Evolutionary conservation across 2,113 vertebrate genomes (phyloP).

Genomic region (Odocoileus hemionus): DNA sequence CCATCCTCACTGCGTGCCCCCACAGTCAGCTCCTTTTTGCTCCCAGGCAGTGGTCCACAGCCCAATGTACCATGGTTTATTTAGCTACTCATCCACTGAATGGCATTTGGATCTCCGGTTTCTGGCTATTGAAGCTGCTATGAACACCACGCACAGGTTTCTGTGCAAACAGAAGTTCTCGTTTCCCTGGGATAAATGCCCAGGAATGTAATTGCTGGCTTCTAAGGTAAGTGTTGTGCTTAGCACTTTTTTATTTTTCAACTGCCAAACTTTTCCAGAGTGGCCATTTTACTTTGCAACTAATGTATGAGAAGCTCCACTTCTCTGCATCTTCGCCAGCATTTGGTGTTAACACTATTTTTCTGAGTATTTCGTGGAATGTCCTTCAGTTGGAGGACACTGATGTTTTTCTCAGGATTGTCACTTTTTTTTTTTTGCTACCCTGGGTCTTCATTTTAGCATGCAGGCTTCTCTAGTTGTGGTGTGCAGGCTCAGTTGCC

Average conservation of each 20-base stretch:
- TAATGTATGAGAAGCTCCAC: rapidly evolving
- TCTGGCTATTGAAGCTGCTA: rapidly evolving
- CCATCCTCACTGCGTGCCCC: rapidly evolving
- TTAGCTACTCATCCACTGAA: rapidly evolving
- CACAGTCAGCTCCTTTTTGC: rapidly evolving
- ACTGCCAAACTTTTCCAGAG: background rate
- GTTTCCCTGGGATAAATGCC: background rate
- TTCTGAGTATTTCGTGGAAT: background rate
- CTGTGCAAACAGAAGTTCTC: background rate
- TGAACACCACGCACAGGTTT: rapidly evolving
- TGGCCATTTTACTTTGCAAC: rapidly evolving
- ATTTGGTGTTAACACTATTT: background rate
- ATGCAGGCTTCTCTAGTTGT: background rate
- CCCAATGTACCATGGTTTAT: rapidly evolving
- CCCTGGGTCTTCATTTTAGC: background rate
- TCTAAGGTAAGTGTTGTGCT: rapidly evolving
- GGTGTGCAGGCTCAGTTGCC: background rate
- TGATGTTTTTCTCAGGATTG: rapidly evolving
- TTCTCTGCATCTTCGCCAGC: background rate
- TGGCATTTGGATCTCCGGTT: rapidly evolving
- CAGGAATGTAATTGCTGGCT: background rate
- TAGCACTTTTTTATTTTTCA: rapidly evolving
- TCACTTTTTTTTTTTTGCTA: background rate
- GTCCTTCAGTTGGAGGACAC: rapidly evolving
- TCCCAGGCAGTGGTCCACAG: rapidly evolving